Evolutionary conservation across 2,888 invertebrate genomes (phyloP), one percentile per base, ranked within the genome.

Genomic region (Tetanocera ferruginea): DNA sequence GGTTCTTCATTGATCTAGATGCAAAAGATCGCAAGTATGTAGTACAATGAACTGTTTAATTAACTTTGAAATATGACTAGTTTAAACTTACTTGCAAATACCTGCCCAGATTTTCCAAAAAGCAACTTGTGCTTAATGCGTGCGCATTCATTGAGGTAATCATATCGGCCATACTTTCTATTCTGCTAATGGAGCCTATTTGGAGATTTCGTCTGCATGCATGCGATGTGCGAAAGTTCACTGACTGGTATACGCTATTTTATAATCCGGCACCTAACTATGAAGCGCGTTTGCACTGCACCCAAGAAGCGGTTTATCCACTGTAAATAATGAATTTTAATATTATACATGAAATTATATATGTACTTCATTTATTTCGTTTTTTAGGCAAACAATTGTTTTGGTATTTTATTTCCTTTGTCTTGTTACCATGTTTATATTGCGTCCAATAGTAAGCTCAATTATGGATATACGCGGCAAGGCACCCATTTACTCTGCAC

Each of bases 221-320:
- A 0, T 98, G 99, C 87, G 92, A 92, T 8, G 95, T 96, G 0
- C 92, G 93, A 77, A 93, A 93, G 55, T 91, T 99, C 28, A 94
- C 97, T 0, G 99, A 99, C 90, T 99, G 98, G 98, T 99, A 99
- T 88, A 98, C 98, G 0, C 90, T 98, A 82, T 92, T 99, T 80
- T 92, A 97, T 86, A 99, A 99, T 91, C 99, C 99, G 6, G 94
- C 93, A 82, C 97, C 98, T 0, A 95, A 97, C 89, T 98, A 97
- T 90, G 95, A 95, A 78, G 93, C 94, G 80, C 95, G 94, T 23
- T 89, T 98, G 75, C 95, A 97, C 90, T 99, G 99, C 89, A 98
- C 98, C 0, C 98, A 99, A 87, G 99, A 99, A 91, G 97, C 98
- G 77, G 98, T 98, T 0, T 99, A 97, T 91, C 99, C 99, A 64